Percentiles rank a stretch among this genome's conserved stretches.
Conservation (phyloP, 2,888 invertebrate species). For the Campoplex nolae region DNA sequence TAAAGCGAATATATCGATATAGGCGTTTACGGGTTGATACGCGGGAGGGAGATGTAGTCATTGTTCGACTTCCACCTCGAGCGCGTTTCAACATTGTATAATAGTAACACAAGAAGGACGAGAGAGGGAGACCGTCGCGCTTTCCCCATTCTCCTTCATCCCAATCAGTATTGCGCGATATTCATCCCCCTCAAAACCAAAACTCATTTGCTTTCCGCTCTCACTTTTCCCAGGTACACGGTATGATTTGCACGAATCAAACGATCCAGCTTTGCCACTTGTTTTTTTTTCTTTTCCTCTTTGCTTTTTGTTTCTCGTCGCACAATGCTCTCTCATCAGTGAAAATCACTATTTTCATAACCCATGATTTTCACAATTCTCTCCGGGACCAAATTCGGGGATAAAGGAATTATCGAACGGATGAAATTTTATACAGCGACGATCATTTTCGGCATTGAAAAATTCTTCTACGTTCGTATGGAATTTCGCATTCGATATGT, state of each 20-base stretch:
- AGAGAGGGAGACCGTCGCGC: constrained; percentile 17
- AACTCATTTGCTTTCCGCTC: constrained; percentile 21
- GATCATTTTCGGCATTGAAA: neutral
- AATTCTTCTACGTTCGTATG: neutral
- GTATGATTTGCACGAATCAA: neutral
- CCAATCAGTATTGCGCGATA: constrained; percentile 46
- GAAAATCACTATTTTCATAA: constrained; percentile 29
- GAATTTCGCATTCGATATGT: neutral
- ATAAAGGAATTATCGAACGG: neutral
- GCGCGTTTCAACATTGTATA: constrained; percentile 50
- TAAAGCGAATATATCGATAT: neutral
- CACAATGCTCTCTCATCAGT: constrained; percentile 17
- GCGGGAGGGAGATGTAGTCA: neutral
- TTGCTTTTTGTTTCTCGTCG: neutral
- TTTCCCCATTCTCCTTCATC: constrained; percentile 37
- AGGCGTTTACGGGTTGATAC: neutral
- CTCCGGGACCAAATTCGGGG: neutral
- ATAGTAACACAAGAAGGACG: constrained; percentile 21
- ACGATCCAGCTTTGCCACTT: constrained; percentile 19
- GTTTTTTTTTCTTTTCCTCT: neutral
- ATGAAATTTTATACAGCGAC: neutral
- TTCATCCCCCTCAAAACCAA: constrained; percentile 47
- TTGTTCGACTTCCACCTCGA: constrained; percentile 20
- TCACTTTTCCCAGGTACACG: neutral
- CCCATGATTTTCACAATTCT: neutral